A percentile compares a stretch with the other conserved stretches of the same genome.
Conservation (phyloP, 2,888 invertebrate genomes). For the Ommatoiulus sabulosus region DNA sequence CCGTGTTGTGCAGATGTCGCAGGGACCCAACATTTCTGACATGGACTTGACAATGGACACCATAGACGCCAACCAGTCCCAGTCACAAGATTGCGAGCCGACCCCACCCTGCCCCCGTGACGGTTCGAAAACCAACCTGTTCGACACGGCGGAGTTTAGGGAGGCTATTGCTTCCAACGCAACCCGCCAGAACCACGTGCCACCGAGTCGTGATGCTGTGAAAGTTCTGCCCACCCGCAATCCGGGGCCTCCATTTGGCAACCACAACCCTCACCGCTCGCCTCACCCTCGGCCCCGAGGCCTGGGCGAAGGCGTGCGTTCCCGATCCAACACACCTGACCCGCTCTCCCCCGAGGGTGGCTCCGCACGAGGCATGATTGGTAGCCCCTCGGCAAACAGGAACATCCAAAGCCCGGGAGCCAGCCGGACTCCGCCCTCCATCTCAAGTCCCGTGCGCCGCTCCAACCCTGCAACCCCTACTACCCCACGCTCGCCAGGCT, state of each 20-base stretch:
- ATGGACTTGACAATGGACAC: conserved; percentile 83
- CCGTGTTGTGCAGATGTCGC: conserved; percentile 59
- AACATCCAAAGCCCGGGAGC: conserved; percentile 50
- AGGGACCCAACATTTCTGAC: conserved; percentile 70
- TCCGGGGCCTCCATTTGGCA: conserved; percentile 66
- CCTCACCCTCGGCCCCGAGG: conserved; percentile 79
- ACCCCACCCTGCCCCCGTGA: conserved; percentile 79
- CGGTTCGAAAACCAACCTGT: conserved; percentile 88
- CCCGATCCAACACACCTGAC: conserved; percentile 73
- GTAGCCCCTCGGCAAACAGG: conserved; percentile 38
- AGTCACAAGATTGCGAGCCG: conserved; percentile 92
- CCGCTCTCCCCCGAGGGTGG: conserved; percentile 71
- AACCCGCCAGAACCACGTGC: conserved; percentile 59
- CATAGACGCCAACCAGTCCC: conserved; percentile 66
- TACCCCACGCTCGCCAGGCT: conserved; percentile 52
- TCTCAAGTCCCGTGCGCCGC: conserved; percentile 55
- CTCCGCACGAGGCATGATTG: conserved; percentile 53
- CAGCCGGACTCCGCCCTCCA: conserved; percentile 21
- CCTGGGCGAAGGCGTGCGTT: conserved; percentile 67
- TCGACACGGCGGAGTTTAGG: conserved; percentile 74
- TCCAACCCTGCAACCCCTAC: conserved; percentile 54
- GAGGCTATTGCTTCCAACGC: conserved; percentile 60
- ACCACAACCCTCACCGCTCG: conserved; percentile 72
- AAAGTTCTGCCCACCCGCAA: conserved; percentile 24
- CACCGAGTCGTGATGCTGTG: conserved; percentile 21